Base-by-base conservation (phyloP, 1,140 invertebrate genomes). In the Drosophila pruinosa region DNA sequence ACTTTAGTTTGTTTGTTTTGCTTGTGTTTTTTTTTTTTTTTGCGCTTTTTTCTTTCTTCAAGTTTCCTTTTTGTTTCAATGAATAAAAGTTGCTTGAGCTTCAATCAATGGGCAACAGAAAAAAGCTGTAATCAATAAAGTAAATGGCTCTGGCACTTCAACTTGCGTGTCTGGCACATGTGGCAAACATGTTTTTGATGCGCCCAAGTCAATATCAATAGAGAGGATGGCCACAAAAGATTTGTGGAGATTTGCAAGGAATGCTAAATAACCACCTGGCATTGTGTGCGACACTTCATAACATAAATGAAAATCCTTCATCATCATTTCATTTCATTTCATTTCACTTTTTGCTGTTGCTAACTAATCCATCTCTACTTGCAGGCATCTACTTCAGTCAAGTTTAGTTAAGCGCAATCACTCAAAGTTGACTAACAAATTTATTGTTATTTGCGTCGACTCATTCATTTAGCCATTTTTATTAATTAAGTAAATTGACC, bases 401-500 rank as follows among this genome's bases (percentile, higher is more conserved):
- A n/a, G n/a, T n/a, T n/a, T 22, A 22, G 10, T 8, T 34, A 19
- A n/a, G n/a, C n/a, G 19, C 56, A 58, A 59, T 59, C 43, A 47
- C 28, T 59, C 43, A 59, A 38, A 59, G 57, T 48, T 48, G 50
- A 1, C 15, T 6, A 3, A 3, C 31, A 7, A 17, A 14, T 28
- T 28, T 64, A 31, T 6, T 21, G 7, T 59, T 67, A 41, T 62
- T 67, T 72, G 62, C 38, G 28, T 54, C n/a, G 17, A 12, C 58
- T 47, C 57, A 63, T 73, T 72, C 52, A 71, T 65, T 73, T 72
- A 54, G 61, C 43, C 68, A 69, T 88, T 86, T 78, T 82, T 88
- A 81, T 86, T 86, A 88, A 86, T 86, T 86, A 86, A 88, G 63
- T 52, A 86, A 88, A 86, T 88, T 74, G 82, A 48, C 36, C 41